Percentiles rank a stretch among this genome's conserved stretches.
These are phyloP conservation scores for Pocillopora damicornis DNA, from an alignment of 64 coral and sea anemone species.

Conservation along the genomic window DNA sequence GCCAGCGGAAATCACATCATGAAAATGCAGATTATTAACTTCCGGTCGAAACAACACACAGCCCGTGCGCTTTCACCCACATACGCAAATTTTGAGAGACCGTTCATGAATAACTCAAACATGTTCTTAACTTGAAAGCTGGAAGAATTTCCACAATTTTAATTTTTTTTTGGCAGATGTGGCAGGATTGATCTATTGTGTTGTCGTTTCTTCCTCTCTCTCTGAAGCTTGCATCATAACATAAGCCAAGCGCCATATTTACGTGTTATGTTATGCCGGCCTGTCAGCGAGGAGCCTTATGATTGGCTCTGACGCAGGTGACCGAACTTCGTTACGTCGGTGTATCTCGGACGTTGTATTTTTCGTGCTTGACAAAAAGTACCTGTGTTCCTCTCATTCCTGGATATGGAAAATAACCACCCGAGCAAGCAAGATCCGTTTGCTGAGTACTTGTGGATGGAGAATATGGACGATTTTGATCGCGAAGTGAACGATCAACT, in stretches of 20 bases:
- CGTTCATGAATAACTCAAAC: neutral
- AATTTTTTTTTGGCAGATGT: neutral
- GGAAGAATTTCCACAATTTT: too few species aligned
- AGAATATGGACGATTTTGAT: slow-evolving; percentile 81
- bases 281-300: slow-evolving; percentile 40
- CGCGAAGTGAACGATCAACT: slow-evolving; percentile 71
- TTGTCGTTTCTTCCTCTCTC: neutral
- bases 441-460: slow-evolving; percentile 82
- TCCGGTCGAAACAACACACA: neutral
- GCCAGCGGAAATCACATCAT: neutral
- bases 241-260: slow-evolving; percentile 65
- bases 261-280: slow-evolving; percentile 82
- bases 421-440: slow-evolving; percentile 53
- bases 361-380: slow-evolving; percentile 30
- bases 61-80: neutral
- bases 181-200: neutral
- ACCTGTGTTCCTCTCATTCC: neutral
- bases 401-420: slow-evolving; percentile 56
- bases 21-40: neutral
- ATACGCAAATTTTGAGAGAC: neutral
- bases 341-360: slow-evolving; percentile 41
- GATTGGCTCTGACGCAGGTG: slow-evolving; percentile 85
- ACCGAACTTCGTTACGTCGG: slow-evolving; percentile 49
- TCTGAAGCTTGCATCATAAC: slow-evolving; percentile 70
- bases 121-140: neutral